These are phyloP conservation scores for Leptothorax acervorum DNA, from an alignment of 2,888 invertebrate species.

Conservation along the genomic window DNA sequence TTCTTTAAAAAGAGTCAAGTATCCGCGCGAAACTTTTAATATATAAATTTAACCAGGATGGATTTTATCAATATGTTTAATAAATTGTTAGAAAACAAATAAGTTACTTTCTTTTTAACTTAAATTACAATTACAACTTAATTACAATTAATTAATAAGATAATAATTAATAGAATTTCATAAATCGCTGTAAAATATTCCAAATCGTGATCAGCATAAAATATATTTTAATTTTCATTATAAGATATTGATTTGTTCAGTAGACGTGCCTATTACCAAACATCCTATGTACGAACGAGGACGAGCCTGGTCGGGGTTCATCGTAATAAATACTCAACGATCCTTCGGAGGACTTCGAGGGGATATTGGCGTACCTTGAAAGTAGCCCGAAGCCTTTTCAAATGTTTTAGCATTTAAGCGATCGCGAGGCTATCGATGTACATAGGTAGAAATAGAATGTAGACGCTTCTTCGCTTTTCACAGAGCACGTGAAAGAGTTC, in stretches of 20 bases:
- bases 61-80: neutral
- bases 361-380: slow-evolving; percentile 79
- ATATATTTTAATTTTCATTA: neutral
- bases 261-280: neutral
- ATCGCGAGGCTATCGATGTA: slow-evolving; percentile 62
- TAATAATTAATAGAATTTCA: neutral
- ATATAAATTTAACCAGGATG: neutral
- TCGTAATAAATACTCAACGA: slow-evolving; percentile 74
- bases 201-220: neutral
- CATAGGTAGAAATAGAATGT: slow-evolving; percentile 65
- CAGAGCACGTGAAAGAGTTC: slow-evolving; percentile 12
- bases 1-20: neutral
- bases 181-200: neutral
- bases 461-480: slow-evolving; percentile 14
- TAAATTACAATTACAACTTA: neutral
- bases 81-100: neutral
- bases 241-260: neutral
- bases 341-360: slow-evolving; percentile 59
- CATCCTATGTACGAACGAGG: neutral
- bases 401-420: slow-evolving; percentile 62
- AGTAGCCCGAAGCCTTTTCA: slow-evolving; percentile 78
- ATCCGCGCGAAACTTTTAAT: neutral
- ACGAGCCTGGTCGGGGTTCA: slow-evolving; percentile 14
- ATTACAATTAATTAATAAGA: neutral
- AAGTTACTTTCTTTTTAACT: neutral